Percentiles rank a stretch among this genome's conserved stretches.
Conservation (phyloP, 1,140 invertebrate species). For the Musca domestica region DNA sequence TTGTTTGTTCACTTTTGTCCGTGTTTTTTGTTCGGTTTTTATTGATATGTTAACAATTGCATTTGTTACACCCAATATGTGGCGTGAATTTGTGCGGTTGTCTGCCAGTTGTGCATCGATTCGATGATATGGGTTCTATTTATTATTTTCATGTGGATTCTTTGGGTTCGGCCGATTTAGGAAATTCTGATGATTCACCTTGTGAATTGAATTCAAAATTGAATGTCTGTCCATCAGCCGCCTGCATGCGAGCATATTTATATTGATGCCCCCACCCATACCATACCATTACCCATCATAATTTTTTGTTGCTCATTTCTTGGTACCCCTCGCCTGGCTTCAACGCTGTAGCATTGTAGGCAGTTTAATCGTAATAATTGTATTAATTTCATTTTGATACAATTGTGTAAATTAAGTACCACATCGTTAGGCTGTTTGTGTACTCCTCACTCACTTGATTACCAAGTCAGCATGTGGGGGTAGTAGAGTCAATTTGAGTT, state of each 20-base stretch:
- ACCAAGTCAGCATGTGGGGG: constrained; percentile 10
- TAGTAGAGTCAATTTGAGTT: not conserved
- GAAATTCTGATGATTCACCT: constrained; percentile 21
- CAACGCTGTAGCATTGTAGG: not conserved
- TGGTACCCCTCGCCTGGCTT: too few relatives aligned
- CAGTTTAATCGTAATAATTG: constrained; percentile 19
- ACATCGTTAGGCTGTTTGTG: not conserved
- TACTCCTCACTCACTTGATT: not conserved
- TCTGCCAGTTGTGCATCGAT: too few relatives aligned
- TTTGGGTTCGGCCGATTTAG: not conserved
- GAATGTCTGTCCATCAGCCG: too few relatives aligned
- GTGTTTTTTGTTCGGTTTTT: not conserved
- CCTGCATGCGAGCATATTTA: too few relatives aligned
- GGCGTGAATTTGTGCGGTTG: too few relatives aligned
- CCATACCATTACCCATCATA: too few relatives aligned
- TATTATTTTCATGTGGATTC: not conserved
- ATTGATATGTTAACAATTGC: constrained; percentile 22
- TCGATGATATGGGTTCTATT: constrained; percentile 11
- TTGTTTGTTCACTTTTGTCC: too few relatives aligned
- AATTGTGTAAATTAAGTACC: constrained; percentile 21
- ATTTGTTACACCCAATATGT: constrained; percentile 18
- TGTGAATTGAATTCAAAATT: too few relatives aligned
- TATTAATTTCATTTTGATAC: constrained; percentile 19
- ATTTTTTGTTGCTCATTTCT: too few relatives aligned
- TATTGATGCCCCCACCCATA: too few relatives aligned